Conservation (phyloP, 2,797 vertebrate genomes). For the Cryptoblepharus egeriae region DNA sequence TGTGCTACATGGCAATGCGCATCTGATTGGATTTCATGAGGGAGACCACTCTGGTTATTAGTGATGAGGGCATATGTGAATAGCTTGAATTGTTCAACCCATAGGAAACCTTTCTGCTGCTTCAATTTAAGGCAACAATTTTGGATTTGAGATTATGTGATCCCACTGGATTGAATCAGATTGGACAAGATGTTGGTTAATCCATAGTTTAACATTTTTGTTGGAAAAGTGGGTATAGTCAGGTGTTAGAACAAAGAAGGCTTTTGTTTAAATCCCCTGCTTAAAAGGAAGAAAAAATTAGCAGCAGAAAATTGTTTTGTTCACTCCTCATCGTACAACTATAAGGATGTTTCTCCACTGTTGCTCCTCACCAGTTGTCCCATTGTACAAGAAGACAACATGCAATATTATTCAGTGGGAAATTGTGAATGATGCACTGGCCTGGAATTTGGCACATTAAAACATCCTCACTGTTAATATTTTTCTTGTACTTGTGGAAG, state of each 20-base stretch:
- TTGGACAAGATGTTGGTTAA: background rate
- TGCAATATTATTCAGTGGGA: background rate
- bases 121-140: background rate
- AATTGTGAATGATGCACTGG: background rate
- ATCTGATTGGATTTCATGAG: conserved; percentile 6
- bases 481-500: background rate
- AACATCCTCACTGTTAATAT: background rate
- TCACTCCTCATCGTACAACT: background rate
- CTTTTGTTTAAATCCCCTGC: background rate
- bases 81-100: background rate
- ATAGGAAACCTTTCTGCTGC: background rate
- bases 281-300: background rate
- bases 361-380: background rate
- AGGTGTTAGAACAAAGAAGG: background rate
- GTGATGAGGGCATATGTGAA: background rate
- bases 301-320: background rate
- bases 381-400: background rate
- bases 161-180: conserved; percentile 2
- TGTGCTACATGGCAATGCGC: conserved; percentile 7
- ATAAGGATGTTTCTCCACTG: background rate
- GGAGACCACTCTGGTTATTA: conserved; percentile 15
- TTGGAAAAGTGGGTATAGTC: background rate
- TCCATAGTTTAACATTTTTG: background rate
- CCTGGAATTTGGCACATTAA: background rate
- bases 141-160: conserved; percentile 13